Evolutionary conservation across 1,140 invertebrate species (phyloP), one percentile per base, ranked within the genome.

Genomic region (Heliconius hermathena): DNA sequence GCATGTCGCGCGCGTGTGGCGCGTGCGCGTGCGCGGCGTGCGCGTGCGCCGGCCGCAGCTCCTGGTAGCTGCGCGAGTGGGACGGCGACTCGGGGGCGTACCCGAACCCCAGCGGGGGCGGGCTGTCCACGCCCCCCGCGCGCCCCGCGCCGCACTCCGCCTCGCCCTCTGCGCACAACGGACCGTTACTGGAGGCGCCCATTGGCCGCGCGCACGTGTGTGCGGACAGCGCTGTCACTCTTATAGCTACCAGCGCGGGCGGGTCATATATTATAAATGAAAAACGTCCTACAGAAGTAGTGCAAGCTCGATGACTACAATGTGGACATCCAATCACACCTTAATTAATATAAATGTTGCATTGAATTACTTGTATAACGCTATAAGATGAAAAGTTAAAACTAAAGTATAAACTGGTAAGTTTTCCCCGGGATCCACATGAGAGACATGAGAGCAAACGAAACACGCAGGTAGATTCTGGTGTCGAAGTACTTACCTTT

Each of bases 1-100:
- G 89, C 91, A 91, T 90, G 87, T 93, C 91, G 86, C 90, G 90
- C 85, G 88, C 88, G 86, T 88, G 87, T 87, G 89, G 81, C 76
- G 77, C 81, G 78, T 81, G 82, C 79, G 85, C 81, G 84, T 83
- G 81, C 80, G 81, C 76, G 82, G 33, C 13, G 76, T 78, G 84
- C 85, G 87, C 85, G 79, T 57, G 78, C 82, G 85, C 87, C 80
- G 90, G 89, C 84, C 89, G 89, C 89, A 91, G 89, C 88, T 91
- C 89, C 89, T 92, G 88, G 87, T 92, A 92, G 89, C 90, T 87
- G 86, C 88, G 87, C 85, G 88, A 84, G 82, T 83, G 88, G 83
- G 87, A 87, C 87, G 87, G 87, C 83, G 89, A 86, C 88, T 81
- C 85, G 87, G 84, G 89, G 90, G 89, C 89, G 89, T 90, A 90